Evolutionary conservation across 2,797 vertebrate genomes (phyloP), one percentile per base, ranked within the genome.

Genomic region (Simalia tracyae): DNA sequence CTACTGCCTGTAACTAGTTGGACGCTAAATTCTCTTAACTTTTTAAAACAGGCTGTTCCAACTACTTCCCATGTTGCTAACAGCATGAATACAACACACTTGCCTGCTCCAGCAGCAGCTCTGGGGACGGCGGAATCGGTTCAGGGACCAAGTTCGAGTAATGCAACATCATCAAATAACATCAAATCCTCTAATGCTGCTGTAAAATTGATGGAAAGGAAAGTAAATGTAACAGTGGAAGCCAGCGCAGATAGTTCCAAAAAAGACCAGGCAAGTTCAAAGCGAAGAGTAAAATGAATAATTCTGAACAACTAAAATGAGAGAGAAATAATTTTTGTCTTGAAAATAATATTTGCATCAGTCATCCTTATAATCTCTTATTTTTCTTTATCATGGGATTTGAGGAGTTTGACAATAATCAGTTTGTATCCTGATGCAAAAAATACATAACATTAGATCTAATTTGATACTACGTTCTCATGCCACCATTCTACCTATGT

Each of bases 161-260:
- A 97, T 61, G 96, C 98, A 50, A 97, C 98, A 0, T 98, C 98
- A 7, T 99, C 98, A 9, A 98, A 98, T 94, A 98, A 98, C 95
- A 81, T 91, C 96, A 98, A 96, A 96, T 95, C 96, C 90, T 96
- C 97, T 54, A 95, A 97, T 90, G 95, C 98, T 95, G 96, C 98
- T 93, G 97, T 97, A 95, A 98, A 97, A 96, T 0, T 95, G 94
- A 96, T 97, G 95, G 96, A 97, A 93, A 97, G 96, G 96, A 98
- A 97, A 97, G 97, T 97, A 96, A 97, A 94, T 93, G 96, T 97
- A 66, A 97, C 97, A 4, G 97, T 98, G 96, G 98, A 98, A 97
- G 98, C 98, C 96, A 99, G 98, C 61, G 98, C 98, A 60, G 99
- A 99, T 97, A 98, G 99, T 98, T 99, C 98, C 1, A 99, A 99